Evolutionary conservation across 2,888 invertebrate species (phyloP), one percentile per base, ranked within the genome.

Genomic region (Hypselothyrea guttata): DNA sequence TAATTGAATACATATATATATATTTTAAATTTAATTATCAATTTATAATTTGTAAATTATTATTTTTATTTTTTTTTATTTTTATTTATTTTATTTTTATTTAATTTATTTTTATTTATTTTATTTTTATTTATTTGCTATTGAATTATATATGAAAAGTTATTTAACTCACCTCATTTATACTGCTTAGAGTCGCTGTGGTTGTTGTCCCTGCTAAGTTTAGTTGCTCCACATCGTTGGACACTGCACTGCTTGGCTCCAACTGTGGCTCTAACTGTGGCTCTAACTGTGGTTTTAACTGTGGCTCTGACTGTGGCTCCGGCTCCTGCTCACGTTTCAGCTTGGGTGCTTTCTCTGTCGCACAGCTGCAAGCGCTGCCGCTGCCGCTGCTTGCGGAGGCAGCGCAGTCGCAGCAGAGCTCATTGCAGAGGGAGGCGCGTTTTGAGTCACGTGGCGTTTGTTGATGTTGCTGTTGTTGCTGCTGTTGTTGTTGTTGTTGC

Each of bases 371-470:
- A 15, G 12, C 44, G 28, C 33, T 46, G 40, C 40, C 40, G 7
- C 18, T 27, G 7, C 28, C 28, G 8, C 16, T 16, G 37, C 16
- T 7, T 54, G 22, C 45, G 9, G 44, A 16, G 4, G 48, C 53
- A 28, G 64, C 76, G 30, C 72, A 73, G 41, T 52, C 28, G 41
- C 84, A 84, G 37, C 18, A 40, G 47, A 61, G 40, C 51, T 77
- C 84, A 47, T 60, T 70, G 45, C 57, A 15, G 1, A 77, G 48
- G n/a, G 84, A 84, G 11, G 84, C 55, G 1, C 76, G 66, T n/a
- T 84, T 77, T 2, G 76, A 73, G 40, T 83, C 84, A 0, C 73
- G 56, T 7, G 73, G 42, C 27, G 69, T 58, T 22, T 22, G 22
- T 5, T 22, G 22, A 2, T 22, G 22, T 5, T 22, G 22, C 22